These are phyloP conservation scores for Pelecanus crispus DNA, from an alignment of 2,113 vertebrate genomes.

Conservation along the genomic window DNA sequence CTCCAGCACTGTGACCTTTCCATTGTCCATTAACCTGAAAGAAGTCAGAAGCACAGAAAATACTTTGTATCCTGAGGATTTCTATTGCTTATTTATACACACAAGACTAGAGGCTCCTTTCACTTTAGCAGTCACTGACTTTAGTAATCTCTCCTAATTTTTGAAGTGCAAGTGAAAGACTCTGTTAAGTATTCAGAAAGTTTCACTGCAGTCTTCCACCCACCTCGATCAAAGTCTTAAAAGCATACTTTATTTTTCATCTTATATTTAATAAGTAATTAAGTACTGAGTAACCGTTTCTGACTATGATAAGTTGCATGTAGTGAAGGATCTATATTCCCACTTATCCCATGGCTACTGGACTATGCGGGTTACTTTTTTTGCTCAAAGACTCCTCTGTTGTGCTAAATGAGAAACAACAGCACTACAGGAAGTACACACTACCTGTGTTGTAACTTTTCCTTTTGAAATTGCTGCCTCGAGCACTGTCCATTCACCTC, in stretches of 20 bases:
- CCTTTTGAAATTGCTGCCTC: neutral
- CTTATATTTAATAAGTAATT: neutral
- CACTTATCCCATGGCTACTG: neutral
- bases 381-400: neutral
- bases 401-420: neutral
- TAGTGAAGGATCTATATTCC: neutral
- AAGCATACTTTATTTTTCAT: neutral
- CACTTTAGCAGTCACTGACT: neutral
- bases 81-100: neutral
- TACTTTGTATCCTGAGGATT: neutral
- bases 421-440: neutral
- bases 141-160: neutral
- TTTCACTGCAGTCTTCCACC: neutral
- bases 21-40: constrained; percentile 92
- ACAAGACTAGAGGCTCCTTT: neutral
- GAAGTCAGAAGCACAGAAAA: neutral
- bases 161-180: neutral
- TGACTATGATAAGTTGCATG: neutral
- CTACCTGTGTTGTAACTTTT: neutral
- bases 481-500: neutral
- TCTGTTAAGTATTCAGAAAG: neutral
- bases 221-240: neutral
- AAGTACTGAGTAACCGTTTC: neutral
- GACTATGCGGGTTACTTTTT: neutral
- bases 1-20: constrained; percentile 90